Conservation (phyloP, 2,888 invertebrate genomes). For the Agrochola lychnidis region DNA sequence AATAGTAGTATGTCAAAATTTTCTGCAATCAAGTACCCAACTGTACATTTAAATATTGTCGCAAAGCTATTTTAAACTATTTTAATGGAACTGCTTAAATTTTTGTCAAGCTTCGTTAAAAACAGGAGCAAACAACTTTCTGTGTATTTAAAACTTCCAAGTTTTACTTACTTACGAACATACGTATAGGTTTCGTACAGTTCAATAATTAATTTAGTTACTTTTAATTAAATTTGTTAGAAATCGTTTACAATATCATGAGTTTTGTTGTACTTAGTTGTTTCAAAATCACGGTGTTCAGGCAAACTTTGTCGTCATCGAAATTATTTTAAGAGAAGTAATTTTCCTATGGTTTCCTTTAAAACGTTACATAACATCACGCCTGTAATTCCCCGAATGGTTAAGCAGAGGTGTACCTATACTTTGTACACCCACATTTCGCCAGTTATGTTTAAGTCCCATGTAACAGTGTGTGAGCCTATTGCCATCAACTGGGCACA, state of each 20-base stretch:
- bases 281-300: conserved; percentile 24
- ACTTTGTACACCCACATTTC: neutral
- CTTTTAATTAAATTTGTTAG: conserved; percentile 56
- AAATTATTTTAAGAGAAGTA: conserved; percentile 10
- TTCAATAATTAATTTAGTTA: conserved; percentile 49
- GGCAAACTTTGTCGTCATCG: conserved; percentile 27
- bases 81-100: neutral
- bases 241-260: conserved; percentile 36
- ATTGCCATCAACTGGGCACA: neutral
- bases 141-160: conserved; percentile 13
- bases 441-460: neutral
- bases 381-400: neutral
- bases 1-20: neutral
- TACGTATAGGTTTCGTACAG: conserved; percentile 4
- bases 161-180: conserved; percentile 1
- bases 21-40: neutral
- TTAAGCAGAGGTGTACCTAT: too few relatives aligned
- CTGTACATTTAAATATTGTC: neutral
- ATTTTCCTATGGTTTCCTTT: conserved; percentile 1
- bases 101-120: conserved; percentile 2
- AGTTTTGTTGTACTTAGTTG: conserved; percentile 51
- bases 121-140: neutral
- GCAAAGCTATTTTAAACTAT: neutral
- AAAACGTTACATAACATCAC: neutral
- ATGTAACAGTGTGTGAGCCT: neutral